Conservation (phyloP, 1,140 invertebrate species). For the Heterodera schachtii region DNA sequence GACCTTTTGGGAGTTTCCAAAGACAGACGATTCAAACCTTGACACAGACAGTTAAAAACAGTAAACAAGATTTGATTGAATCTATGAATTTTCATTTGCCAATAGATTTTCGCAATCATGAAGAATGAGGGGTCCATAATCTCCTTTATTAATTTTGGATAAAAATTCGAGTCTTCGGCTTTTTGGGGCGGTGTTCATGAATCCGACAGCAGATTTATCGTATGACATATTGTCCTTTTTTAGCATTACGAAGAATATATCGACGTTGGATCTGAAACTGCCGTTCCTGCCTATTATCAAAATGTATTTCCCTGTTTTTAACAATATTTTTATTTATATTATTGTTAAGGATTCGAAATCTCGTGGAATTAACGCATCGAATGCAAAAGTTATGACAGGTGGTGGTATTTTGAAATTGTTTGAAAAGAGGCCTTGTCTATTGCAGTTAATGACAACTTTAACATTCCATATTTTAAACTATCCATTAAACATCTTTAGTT, state of each 20-base stretch:
- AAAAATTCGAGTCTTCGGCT: not conserved
- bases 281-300: constrained; percentile 8
- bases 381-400: not conserved
- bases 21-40: not conserved
- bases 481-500: no score
- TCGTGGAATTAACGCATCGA: not conserved
- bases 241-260: constrained; percentile 15
- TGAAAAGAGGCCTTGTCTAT: no score
- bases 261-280: not conserved
- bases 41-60: no score
- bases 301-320: not conserved
- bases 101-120: no score
- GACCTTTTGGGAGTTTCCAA: not conserved
- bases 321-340: not conserved
- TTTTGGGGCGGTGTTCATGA: no score
- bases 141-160: not conserved
- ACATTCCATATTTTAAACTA: no score
- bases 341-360: not conserved
- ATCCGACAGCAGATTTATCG: no score
- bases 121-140: no score
- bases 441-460: no score
- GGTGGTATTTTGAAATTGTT: no score
- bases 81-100: no score
- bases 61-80: no score
- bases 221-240: not conserved